phyloP scores from a whole-genome alignment of 1,140 invertebrate genomes.

The Drosophila repleta region DNA sequence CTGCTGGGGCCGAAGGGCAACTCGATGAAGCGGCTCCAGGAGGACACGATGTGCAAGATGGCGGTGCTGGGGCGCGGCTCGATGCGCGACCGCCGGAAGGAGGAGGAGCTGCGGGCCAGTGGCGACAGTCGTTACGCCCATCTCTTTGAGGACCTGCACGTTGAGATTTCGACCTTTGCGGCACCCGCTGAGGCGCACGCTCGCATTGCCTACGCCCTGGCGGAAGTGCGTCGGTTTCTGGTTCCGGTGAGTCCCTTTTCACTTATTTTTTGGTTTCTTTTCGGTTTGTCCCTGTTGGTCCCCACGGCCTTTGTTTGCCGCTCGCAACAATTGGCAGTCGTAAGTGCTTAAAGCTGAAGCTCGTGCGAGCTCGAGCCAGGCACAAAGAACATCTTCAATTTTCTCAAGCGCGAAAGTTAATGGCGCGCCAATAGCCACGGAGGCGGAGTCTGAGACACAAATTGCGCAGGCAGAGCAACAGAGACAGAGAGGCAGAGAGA shows the following conservation, averaged over 20 bases:
- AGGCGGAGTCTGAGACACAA: slow-evolving; percentile 3
- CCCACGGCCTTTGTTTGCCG: slow-evolving; percentile 20
- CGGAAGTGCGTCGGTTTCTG: slow-evolving; percentile 90
- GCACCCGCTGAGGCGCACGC: slow-evolving; percentile 94
- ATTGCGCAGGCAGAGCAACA: background rate
- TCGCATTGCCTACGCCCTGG: slow-evolving; percentile 92
- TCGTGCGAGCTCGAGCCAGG: slow-evolving; percentile 2
- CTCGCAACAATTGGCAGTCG: slow-evolving; percentile 8
- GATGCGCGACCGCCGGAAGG: slow-evolving; percentile 95
- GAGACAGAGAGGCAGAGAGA: background rate
- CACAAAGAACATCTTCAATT: slow-evolving; percentile 52
- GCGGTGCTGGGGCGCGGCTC: slow-evolving; percentile 94
- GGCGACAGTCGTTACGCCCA: slow-evolving; percentile 95
- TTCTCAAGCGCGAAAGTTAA: slow-evolving; percentile 40
- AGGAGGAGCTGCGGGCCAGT: slow-evolving; percentile 92
- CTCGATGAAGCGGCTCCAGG: slow-evolving; percentile 94
- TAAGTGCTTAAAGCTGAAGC: slow-evolving; percentile 14
- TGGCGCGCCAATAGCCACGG: slow-evolving; percentile 15
- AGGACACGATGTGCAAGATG: slow-evolving; percentile 97
- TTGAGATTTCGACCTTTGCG: slow-evolving; percentile 94
- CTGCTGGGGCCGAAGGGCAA: slow-evolving; percentile 95
- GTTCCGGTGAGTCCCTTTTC: slow-evolving; percentile 87
- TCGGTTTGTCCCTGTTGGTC: slow-evolving; percentile 37
- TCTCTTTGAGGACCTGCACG: slow-evolving; percentile 94
- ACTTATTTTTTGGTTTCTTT: too few relatives aligned